Conservation (phyloP, 2,888 invertebrate genomes). For the Erpobdella octoculata region DNA sequence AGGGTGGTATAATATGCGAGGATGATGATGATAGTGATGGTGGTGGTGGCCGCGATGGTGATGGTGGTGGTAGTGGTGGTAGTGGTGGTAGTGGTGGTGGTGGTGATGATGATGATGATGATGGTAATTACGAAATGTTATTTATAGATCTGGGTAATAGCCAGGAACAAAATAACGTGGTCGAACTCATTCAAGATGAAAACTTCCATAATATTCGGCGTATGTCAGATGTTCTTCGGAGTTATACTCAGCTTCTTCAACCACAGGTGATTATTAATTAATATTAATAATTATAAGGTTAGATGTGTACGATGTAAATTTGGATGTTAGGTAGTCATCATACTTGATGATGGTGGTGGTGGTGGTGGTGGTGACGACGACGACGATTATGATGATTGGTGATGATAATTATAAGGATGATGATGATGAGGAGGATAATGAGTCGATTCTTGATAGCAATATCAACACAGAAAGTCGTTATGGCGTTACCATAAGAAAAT, state of each 20-base stretch:
- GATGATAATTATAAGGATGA: neutral
- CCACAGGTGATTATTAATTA: slow-evolving; percentile 49
- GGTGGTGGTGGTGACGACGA: neutral
- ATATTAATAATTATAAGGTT: neutral
- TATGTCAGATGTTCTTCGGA: slow-evolving; percentile 93
- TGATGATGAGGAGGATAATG: neutral
- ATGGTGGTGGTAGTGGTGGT: too few species aligned
- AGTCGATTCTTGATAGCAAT: neutral
- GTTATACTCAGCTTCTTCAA: slow-evolving; percentile 65
- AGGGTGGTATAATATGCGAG: too few species aligned
- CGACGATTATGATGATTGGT: neutral
- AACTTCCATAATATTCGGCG: slow-evolving; percentile 89
- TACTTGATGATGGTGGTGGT: neutral
- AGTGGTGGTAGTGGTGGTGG: neutral
- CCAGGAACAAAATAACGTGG: slow-evolving; percentile 82
- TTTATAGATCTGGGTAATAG: slow-evolving; percentile 59
- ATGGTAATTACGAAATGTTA: neutral
- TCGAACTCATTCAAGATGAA: slow-evolving; percentile 89
- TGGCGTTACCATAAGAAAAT: too few species aligned
- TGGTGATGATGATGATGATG: neutral
- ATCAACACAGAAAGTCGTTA: too few species aligned
- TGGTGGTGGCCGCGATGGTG: too few species aligned
- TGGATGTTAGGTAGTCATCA: too few species aligned
- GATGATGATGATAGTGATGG: too few species aligned
- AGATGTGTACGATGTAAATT: neutral